These are phyloP conservation scores for Oceanites oceanicus DNA, from an alignment of 2,113 vertebrate species.

Conservation along the genomic window DNA sequence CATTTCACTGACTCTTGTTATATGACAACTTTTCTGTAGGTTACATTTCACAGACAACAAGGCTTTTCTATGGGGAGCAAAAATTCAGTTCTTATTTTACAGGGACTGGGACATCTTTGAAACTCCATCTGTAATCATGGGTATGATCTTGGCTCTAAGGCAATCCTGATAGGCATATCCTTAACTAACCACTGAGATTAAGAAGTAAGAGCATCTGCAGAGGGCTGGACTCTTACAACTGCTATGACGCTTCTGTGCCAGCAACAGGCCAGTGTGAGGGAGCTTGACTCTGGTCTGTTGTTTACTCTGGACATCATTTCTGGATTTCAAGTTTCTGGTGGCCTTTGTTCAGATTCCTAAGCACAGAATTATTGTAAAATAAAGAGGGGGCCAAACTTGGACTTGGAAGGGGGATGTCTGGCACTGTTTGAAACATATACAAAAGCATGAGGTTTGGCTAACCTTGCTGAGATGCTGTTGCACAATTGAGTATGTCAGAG, in stretches of 20 bases:
- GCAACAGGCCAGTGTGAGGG: not conserved
- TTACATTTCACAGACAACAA: not conserved
- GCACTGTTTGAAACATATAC: slow-evolving; percentile 9
- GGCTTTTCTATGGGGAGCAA: not conserved
- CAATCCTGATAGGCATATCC: not conserved
- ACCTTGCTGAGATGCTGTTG: slow-evolving; percentile 39
- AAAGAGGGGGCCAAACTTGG: slow-evolving; percentile 5
- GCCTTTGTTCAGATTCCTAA: slow-evolving; percentile 47
- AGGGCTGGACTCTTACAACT: not conserved
- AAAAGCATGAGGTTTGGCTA: slow-evolving; percentile 56
- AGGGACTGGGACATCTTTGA: not conserved
- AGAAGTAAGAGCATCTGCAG: not conserved
- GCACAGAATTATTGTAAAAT: slow-evolving; percentile 32
- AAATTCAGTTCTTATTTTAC: not conserved
- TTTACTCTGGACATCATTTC: slow-evolving; percentile 28
- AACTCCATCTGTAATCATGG: not conserved
- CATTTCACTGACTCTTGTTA: not conserved
- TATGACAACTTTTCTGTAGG: not conserved
- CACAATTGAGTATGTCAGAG: slow-evolving; percentile 38
- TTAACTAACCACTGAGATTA: not conserved
- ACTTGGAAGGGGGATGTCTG: slow-evolving; percentile 38
- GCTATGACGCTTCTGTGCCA: not conserved
- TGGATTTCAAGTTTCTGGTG: slow-evolving; percentile 46
- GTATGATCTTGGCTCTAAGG: not conserved
- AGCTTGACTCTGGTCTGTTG: not conserved